Evolutionary conservation across 2,113 vertebrate genomes (phyloP).

Genomic region (Trogon surrucura): DNA sequence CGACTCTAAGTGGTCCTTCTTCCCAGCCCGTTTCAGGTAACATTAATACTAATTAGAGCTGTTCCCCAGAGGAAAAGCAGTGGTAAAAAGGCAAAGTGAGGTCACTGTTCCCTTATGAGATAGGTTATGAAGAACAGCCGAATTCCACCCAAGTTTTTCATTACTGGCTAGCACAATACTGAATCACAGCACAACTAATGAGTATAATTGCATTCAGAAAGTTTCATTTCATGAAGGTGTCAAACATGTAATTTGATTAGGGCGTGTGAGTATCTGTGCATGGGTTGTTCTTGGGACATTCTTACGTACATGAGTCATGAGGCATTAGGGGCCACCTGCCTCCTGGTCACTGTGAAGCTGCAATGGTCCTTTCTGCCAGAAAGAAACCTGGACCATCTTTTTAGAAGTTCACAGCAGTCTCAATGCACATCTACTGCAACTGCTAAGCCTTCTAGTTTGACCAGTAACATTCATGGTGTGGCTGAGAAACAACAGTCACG

Average conservation of each 20-base stretch:
- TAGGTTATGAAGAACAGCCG: not conserved
- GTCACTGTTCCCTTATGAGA: not conserved
- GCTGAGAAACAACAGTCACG: not conserved
- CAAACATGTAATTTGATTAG: constrained; percentile 52
- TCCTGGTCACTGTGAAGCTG: not conserved
- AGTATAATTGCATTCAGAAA: constrained; percentile 29
- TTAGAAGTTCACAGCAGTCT: not conserved
- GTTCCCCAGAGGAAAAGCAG: not conserved
- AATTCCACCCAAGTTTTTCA: not conserved
- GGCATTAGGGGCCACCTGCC: not conserved
- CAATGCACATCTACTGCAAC: not conserved
- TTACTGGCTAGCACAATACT: not conserved
- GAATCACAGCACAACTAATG: constrained; percentile 29
- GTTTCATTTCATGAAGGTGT: constrained; percentile 38
- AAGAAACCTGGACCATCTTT: not conserved
- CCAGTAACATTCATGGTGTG: not conserved
- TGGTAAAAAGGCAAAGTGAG: not conserved
- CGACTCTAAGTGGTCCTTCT: not conserved
- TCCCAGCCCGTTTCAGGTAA: not conserved
- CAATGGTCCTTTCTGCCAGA: not conserved
- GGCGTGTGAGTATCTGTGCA: constrained; percentile 9
- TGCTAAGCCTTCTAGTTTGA: not conserved
- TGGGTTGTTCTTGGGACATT: not conserved
- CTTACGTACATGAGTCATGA: not conserved
- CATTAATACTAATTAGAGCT: not conserved